A percentile compares a stretch with the other conserved stretches of the same genome.
Conservation (phyloP, 2,797 vertebrate species). For the Pipistrellus kuhlii region DNA sequence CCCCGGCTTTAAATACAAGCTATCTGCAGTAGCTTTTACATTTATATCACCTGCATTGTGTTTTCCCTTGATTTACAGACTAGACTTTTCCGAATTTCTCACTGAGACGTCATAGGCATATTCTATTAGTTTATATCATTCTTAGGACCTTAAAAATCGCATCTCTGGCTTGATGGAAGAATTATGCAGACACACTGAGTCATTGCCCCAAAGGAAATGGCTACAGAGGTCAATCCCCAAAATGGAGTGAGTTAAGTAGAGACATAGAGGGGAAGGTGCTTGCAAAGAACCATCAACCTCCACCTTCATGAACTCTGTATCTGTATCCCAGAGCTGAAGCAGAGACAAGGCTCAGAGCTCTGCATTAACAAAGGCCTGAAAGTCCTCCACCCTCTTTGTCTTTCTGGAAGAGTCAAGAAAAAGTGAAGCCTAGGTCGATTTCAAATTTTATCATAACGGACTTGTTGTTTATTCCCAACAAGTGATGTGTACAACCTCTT, state of each 20-base stretch:
- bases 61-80: background rate
- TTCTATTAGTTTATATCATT: background rate
- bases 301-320: background rate
- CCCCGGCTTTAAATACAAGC: background rate
- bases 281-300: background rate
- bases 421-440: background rate
- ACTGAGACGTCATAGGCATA: background rate
- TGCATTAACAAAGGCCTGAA: background rate
- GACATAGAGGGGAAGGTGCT: background rate
- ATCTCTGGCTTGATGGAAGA: background rate
- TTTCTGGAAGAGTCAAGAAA: background rate
- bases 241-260: background rate
- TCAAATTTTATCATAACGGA: background rate
- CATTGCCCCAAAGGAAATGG: background rate
- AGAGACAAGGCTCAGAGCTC: background rate
- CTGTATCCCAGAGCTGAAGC: background rate
- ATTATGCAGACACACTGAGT: background rate
- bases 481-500: background rate
- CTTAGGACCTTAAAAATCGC: background rate
- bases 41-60: background rate
- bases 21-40: background rate
- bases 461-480: background rate
- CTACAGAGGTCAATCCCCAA: background rate
- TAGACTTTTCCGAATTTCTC: background rate
- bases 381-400: background rate